phyloP scores from a whole-genome alignment of 2,113 vertebrate genomes.

The Chroicocephalus ridibundus region DNA sequence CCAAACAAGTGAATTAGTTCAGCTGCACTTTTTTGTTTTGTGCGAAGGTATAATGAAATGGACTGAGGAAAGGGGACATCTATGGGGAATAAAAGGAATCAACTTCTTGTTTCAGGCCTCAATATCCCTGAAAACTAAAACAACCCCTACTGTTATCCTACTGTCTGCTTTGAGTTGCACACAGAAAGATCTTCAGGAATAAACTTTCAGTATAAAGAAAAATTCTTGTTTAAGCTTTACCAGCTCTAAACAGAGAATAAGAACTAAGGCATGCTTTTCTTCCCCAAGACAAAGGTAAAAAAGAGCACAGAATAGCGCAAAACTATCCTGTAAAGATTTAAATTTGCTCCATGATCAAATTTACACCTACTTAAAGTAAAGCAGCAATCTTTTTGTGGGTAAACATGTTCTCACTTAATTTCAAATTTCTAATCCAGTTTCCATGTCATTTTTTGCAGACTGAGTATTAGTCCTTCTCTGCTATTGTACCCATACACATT shows the following conservation, averaged over 20 bases:
- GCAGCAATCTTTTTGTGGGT: neutral
- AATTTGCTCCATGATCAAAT: neutral
- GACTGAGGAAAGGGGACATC: neutral
- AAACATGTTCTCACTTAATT: neutral
- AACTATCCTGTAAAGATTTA: neutral
- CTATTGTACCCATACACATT: neutral
- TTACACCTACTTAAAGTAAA: neutral
- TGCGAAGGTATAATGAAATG: neutral
- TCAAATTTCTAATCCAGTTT: neutral
- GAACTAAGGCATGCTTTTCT: neutral
- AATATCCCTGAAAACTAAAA: neutral
- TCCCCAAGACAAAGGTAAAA: neutral
- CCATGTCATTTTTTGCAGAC: neutral
- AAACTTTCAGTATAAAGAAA: neutral
- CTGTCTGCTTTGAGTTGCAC: neutral
- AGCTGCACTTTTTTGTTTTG: neutral
- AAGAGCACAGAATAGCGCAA: neutral
- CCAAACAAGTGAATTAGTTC: neutral
- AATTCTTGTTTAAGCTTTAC: neutral
- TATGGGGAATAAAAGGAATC: neutral
- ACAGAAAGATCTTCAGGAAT: neutral
- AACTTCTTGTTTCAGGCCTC: neutral
- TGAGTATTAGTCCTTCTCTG: neutral
- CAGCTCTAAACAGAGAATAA: neutral
- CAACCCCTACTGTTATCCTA: neutral